Evolutionary conservation across 23 tunicate genomes (phyloP), one percentile per base, ranked within the genome.

Genomic region (Ciona savignyi): DNA sequence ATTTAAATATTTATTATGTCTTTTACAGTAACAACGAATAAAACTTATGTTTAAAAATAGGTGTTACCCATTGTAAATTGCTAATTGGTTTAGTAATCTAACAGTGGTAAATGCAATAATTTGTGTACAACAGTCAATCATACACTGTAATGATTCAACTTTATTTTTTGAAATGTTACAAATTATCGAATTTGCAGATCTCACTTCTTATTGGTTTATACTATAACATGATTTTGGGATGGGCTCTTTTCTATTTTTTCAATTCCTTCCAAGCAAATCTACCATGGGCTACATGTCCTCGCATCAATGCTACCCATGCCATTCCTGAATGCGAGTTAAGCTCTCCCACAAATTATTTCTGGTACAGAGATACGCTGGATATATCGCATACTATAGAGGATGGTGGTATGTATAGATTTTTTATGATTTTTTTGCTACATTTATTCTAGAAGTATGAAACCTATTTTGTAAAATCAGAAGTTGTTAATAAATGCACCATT

Each of bases 271-370:
- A 79, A 79, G 61, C 79, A 24, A 66, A 77, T 31, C 60, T 91
- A 68, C 86, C 91, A n/a, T 91, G 97, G 97, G 74, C 97, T 15
- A 26, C 75, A 1, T 91, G 97, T 80, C 97, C 97, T 9, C 2
- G 32, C 29, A 19, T 70, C 4, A 84, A 80, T 62, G 66, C 35
- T 21, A 75, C 77, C 29, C 63, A 49, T 28, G 73, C 82, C 2
- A 80, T 79, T 4, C 78, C 28, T n/a, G 97, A 91, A 77, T 91
- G 97, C 65, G 33, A 35, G 2, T 32, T 71, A 6, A 80, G 81
- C 51, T 84, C 91, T 0, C 51, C 97, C 1, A 85, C 97, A 2
- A 74, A 70, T 65, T 91, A 85, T 35, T 91, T 80, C 77, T 91
- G 97, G 97, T 91, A 91, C 77, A 63, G 97, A 49, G 70, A 51